These are phyloP conservation scores for Eristalis pertinax DNA, from an alignment of 2,888 invertebrate species.

Conservation along the genomic window DNA sequence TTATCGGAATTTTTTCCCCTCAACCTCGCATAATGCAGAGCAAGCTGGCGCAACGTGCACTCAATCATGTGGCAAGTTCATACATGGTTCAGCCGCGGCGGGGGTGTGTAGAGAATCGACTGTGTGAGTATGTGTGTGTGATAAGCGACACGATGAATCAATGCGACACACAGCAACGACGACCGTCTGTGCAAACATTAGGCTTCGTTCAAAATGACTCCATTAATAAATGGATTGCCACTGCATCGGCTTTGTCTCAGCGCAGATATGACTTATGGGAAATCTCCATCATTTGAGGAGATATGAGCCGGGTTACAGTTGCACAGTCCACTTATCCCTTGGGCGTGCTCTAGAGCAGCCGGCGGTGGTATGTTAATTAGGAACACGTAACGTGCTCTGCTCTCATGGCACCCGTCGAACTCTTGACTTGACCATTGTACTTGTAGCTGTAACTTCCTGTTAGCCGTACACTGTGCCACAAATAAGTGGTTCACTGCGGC, in stretches of 20 bases:
- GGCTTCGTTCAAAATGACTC: constrained; percentile 46
- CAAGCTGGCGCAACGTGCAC: constrained; percentile 38
- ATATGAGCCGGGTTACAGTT: constrained; percentile 54
- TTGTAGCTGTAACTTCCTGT: constrained; percentile 54
- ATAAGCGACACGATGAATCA: constrained; percentile 55
- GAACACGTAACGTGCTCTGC: constrained; percentile 15
- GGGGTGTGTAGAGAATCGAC: constrained; percentile 17
- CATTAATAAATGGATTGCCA: constrained; percentile 67
- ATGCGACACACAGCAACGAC: constrained; percentile 37
- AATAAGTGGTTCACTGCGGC: constrained; percentile 27
- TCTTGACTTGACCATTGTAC: constrained; percentile 62
- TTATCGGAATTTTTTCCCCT: constrained; percentile 63
- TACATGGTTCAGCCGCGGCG: constrained; percentile 47
- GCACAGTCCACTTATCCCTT: constrained; percentile 60
- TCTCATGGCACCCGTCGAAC: constrained; percentile 42
- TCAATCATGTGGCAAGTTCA: constrained; percentile 64
- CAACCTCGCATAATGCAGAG: constrained; percentile 22
- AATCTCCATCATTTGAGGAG: constrained; percentile 43
- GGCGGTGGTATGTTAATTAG: constrained; percentile 61
- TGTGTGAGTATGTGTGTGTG: constrained; percentile 9
- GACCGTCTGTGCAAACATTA: constrained; percentile 31
- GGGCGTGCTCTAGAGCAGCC: constrained; percentile 63
- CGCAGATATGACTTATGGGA: constrained; percentile 47
- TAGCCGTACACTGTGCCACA: constrained; percentile 13
- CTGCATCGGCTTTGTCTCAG: constrained; percentile 35